Evolutionary conservation across 2,113 vertebrate species (phyloP).

Genomic region (Numenius arquata): DNA sequence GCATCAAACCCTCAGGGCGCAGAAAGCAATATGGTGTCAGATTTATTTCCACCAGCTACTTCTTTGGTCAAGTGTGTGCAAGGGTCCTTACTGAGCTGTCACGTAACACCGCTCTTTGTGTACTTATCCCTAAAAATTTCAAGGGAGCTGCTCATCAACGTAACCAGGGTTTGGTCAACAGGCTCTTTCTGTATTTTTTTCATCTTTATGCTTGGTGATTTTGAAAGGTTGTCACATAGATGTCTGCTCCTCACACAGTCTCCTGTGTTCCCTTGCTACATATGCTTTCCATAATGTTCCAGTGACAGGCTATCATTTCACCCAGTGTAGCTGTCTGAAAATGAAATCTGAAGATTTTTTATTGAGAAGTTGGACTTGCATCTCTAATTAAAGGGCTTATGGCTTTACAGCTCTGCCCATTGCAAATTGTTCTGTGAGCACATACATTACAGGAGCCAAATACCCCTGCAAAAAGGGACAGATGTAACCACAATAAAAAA

Average conservation of each 20-base stretch:
- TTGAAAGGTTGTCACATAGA: not conserved
- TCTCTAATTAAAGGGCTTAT: not conserved
- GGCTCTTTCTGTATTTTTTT: not conserved
- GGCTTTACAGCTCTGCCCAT: not conserved
- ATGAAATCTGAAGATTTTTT: not conserved
- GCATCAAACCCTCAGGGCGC: not conserved
- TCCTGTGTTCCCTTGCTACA: not conserved
- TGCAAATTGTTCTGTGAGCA: not conserved
- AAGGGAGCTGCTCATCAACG: not conserved
- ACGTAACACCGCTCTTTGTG: not conserved
- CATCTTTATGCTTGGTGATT: not conserved
- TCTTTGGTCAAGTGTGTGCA: not conserved
- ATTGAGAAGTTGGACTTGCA: not conserved
- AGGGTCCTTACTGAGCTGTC: not conserved
- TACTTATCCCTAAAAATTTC: not conserved
- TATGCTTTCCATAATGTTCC: not conserved
- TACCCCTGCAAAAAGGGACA: not conserved
- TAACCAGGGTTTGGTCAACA: not conserved
- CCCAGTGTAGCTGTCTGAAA: not conserved
- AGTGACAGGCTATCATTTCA: not conserved
- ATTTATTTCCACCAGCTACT: not conserved
- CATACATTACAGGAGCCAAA: not conserved
- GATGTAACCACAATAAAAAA: not conserved
- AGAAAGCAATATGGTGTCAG: not conserved
- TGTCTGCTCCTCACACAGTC: not conserved